These are phyloP conservation scores for Pantala flavescens DNA, from an alignment of 1,140 invertebrate species.

Conservation along the genomic window DNA sequence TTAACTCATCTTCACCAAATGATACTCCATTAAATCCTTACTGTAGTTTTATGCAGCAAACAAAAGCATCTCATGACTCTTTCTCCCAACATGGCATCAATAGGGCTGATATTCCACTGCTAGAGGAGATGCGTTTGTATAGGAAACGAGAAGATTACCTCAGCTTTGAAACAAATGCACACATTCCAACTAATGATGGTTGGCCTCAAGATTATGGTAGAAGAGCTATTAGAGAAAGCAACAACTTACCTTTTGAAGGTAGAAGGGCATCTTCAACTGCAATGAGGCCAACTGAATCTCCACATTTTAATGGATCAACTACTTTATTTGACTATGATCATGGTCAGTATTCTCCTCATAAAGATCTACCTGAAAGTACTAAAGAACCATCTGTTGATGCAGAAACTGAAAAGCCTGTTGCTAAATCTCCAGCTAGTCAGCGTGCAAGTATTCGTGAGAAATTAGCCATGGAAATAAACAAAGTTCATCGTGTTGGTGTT, in stretches of 20 bases:
- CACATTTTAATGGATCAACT: no score
- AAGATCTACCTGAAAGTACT: neutral
- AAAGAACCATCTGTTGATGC: neutral
- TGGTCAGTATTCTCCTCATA: neutral
- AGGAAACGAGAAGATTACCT: no score
- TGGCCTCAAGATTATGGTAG: no score
- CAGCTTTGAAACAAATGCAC: no score
- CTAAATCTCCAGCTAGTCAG: constrained; percentile 12
- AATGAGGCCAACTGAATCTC: no score
- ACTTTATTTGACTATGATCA: neutral
- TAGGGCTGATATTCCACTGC: neutral
- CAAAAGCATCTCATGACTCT: neutral
- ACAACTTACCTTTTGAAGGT: no score
- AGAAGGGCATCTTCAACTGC: no score
- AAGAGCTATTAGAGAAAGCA: no score
- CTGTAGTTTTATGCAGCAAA: neutral
- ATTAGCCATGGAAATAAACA: constrained; percentile 18
- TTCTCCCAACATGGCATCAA: no score
- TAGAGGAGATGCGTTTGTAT: neutral
- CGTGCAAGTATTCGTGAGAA: constrained; percentile 17
- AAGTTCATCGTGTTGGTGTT: constrained; percentile 20
- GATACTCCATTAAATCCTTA: neutral
- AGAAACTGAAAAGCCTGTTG: neutral
- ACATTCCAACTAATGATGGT: no score
- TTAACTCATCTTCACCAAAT: neutral